phyloP scores from a whole-genome alignment of 1,140 invertebrate species.

The Drosophila teissieri region DNA sequence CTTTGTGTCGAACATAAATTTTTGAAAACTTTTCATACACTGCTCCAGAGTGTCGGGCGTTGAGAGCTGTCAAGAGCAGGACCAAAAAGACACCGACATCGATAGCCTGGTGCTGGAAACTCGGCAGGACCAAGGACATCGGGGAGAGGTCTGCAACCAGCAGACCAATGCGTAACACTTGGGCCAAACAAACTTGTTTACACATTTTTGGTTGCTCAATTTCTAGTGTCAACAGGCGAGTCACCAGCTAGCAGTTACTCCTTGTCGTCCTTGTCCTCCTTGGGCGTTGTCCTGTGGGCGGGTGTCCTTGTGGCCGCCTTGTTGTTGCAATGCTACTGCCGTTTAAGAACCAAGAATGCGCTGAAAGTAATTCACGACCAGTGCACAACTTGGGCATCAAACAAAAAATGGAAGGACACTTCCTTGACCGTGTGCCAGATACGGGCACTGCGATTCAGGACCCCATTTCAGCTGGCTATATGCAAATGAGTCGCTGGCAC shows the following conservation, averaged over 20 bases:
- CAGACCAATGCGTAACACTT: constrained; percentile 60
- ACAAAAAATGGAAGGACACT: constrained; percentile 8
- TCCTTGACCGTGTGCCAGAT: constrained; percentile 56
- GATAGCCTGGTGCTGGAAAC: constrained; percentile 13
- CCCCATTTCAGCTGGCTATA: constrained; percentile 19
- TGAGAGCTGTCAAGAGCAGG: constrained; percentile 65
- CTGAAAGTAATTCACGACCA: constrained; percentile 43
- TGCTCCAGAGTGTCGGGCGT: constrained; percentile 34
- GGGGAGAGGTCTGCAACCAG: constrained; percentile 6
- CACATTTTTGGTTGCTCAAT: constrained; percentile 82
- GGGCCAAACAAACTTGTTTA: constrained; percentile 78
- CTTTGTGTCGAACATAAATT: constrained; percentile 50
- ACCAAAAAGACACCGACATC: constrained; percentile 33
- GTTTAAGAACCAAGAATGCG: constrained; percentile 30
- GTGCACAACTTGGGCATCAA: neutral
- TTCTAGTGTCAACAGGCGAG: constrained; percentile 79
- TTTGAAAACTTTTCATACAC: constrained; percentile 49
- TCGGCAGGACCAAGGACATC: constrained; percentile 2
- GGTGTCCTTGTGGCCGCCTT: constrained; percentile 10
- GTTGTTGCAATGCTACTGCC: constrained; percentile 26
- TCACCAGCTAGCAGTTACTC: constrained; percentile 46
- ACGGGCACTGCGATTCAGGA: constrained; percentile 14
- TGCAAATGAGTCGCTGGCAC: constrained; percentile 66
- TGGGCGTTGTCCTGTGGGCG: constrained; percentile 38
- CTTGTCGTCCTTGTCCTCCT: constrained; percentile 55